phyloP scores from a whole-genome alignment of 2,888 invertebrate genomes.

The Anthrax anthrax region DNA sequence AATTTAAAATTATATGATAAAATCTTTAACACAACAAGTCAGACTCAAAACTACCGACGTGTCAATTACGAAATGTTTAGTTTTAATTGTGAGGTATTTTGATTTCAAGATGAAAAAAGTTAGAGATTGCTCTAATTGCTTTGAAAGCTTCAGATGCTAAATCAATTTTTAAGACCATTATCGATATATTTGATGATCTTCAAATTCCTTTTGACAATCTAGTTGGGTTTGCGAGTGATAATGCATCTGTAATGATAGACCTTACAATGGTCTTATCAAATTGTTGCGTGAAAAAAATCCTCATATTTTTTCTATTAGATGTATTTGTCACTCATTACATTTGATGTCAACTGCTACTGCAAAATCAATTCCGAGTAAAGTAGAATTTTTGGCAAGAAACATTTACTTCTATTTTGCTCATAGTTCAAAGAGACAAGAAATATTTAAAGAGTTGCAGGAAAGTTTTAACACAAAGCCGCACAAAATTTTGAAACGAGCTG shows the following conservation, averaged over 20 bases:
- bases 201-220: neutral
- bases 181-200: too few species aligned
- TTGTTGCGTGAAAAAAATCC: neutral
- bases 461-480: neutral
- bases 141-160: too few species aligned
- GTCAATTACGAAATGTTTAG: too few species aligned
- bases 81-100: too few species aligned
- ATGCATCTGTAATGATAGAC: neutral
- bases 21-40: too few species aligned
- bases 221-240: neutral
- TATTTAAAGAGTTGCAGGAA: neutral
- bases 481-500: neutral
- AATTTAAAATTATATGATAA: too few species aligned
- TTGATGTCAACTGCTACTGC: neutral
- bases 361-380: neutral
- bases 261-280: neutral
- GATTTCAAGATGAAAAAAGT: too few species aligned
- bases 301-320: neutral
- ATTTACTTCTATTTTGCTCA: neutral
- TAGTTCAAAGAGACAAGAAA: neutral
- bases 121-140: too few species aligned
- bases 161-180: too few species aligned
- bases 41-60: too few species aligned
- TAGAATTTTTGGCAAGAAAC: neutral
- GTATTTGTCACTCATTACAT: neutral